Evolutionary conservation across 2,113 vertebrate genomes (phyloP), one percentile per base, ranked within the genome.

Genomic region (Willisornis vidua): DNA sequence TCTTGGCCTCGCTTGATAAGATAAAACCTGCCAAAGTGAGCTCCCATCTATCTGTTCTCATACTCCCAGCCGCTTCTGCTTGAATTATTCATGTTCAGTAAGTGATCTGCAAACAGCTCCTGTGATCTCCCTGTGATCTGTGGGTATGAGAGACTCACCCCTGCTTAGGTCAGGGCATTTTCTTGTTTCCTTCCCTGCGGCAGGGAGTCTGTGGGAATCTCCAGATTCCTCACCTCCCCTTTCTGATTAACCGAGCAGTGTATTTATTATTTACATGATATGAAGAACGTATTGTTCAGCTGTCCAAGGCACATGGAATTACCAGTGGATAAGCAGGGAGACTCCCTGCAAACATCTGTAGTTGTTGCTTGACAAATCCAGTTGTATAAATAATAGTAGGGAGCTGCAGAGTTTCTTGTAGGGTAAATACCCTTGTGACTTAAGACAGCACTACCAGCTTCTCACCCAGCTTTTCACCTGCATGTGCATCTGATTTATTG

Each of bases 91-190:
- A 94, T 91, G 85, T 10, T 58, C 0, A 1, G 59, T 76, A 87
- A 95, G 87, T 16, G 75, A 95, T 95, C 96, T 80, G 90, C 95
- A 96, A 91, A 94, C 85, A 91, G 95, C 79, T 85, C 59, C 92
- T 73, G 89, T 89, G 91, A 90, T 96, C 89, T 95, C 54, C 83
- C 89, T 83, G 85, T 87, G 89, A 93, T 95, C 80, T 66, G 16
- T 39, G 89, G 28, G 28, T 35, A 33, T 45, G 58, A 26, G 43
- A 75, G 95, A 73, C 86, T 97, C 93, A 51, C 67, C 91, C 78
- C 46, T 91, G 89, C 87, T 78, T 87, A 77, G 95, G 85, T 89
- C 66, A 72, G 89, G 91, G 82, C 74, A 67, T 94, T 94, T 93
- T 89, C 77, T 82, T 45, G 43, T 89, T 84, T 78, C 68, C 76